Base-by-base conservation (phyloP, 2,113 vertebrate species). In the Calypte anna region DNA sequence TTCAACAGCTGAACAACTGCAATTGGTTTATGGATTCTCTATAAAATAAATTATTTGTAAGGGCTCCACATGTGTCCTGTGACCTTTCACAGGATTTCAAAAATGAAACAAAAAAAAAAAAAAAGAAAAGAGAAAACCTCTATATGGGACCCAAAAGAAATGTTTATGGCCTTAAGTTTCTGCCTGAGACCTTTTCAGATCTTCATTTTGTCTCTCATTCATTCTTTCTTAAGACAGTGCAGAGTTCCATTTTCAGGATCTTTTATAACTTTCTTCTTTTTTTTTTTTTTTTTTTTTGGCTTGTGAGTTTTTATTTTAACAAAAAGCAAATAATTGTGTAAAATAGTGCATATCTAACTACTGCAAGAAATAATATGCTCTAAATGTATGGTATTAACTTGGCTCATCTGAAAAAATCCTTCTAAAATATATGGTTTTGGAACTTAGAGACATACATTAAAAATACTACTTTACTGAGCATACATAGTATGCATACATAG, bases 41-140 rank as follows among this genome's bases (percentile, higher is more conserved):
- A 97, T 93, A 72, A 94, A 94, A 90, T 21, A 95, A 96, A 90
- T 78, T 76, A 36, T 38, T 94, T 87, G 33, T 93, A 97, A 91
- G 36, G 89, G 90, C 33, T 77, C 62, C 38, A 93, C 38, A 88
- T 84, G 53, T 59, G 67, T 92, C 40, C 40, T 40, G 40, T 40
- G 40, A 55, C 30, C 11, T 93, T 82, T 83, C 73, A 81, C 6
- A 62, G 82, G 62, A 94, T 77, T 97, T 90, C 27, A 33, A 89
- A 96, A 94, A 17, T 4, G 23, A 30, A 30, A 31, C 27, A 69
- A 90, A 91, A 72, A 90, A 92, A 86, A 67, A 15, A 17, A 93
- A 58, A 86, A 86, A 86, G 92, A 75, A 6, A 43, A 77, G 95
- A 87, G 33, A 33, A 33, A 33, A 33, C 33, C 30, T 70, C 86